Base-by-base conservation (phyloP, 1,140 invertebrate species). In the Drosophila burlai region DNA sequence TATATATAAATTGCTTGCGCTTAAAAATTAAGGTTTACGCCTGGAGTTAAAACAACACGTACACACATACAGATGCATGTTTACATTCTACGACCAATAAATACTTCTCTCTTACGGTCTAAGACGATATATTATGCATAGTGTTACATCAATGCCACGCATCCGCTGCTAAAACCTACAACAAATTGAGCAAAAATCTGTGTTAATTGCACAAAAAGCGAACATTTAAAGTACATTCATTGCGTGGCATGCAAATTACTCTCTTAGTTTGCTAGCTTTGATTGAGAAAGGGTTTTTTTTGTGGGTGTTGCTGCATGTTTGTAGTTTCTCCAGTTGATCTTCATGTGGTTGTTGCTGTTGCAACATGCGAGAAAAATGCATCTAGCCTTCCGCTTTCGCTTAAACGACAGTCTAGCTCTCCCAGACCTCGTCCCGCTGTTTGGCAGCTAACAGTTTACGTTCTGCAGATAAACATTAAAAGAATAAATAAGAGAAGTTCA, bases 361-460 rank as follows among this genome's bases (percentile, higher is more conserved):
- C 61, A 60, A 10, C 61, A 80, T 68, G 66, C 57, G 61, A 73
- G 60, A 66, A 76, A 89, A 89, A 89, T 91, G 85, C 85, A 82
- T 69, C 47, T 67, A 67, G 69, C 69, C 72, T 57, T n/a, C 9
- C 54, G 52, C 64, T 26, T 59, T 16, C 26, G 54, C 64, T 29
- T 55, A 11, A 9, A 47, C 29, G 45, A 40, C 15, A 55, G 42
- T 34, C 50, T 92, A 93, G 81, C 96, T 96, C 86, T 97, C 95
- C 96, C 96, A 97, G 47, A 94, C 95, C 91, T 96, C 95, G 76
- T 95, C 94, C 68, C 94, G 94, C 86, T 95, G 95, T 92, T 96
- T 95, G 59, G 95, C 95, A 60, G 95, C 95, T 76, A 95, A 92
- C 76, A 94, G 93, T 93, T 94, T 95, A 86, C 95, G 95, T 83